Base-by-base conservation (phyloP, 37 sponge, comb jelly and placozoan genomes). In the Haliclona indistincta region DNA sequence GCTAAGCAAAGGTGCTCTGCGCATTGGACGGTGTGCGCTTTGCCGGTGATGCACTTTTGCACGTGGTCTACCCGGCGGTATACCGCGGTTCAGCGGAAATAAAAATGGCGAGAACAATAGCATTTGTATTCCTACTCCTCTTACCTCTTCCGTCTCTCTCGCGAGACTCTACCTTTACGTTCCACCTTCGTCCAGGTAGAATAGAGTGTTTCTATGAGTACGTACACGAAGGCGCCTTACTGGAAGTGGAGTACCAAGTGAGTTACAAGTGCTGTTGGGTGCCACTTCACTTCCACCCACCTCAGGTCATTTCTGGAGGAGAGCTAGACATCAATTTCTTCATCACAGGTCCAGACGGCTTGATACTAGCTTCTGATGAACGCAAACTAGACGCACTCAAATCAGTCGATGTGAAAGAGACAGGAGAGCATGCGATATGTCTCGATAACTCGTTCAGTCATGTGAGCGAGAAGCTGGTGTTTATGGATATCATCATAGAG, bases 181-280 rank as follows among this genome's bases (percentile, higher is more conserved):
- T 85, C 35, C 42, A 70, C 33, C 30, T 90, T 20, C 30, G 25
- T 26, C 79, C 85, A 1, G 85, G 93, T 2, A 41, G 37, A 8
- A 43, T 54, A 0, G 81, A 83, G 25, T 93, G 93, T 44, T 88
- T 93, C 65, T 84, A 84, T 47, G 85, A 93, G 32, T 70, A 79
- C 43, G 51, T 93, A 42, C 71, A 80, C 36, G 74, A 76, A 32
- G 83, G 82, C 19, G 77, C 67, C 32, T 74, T 66, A 43, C 17
- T 93, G 43, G 93, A 93, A 32, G 39, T 93, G 2, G 93, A 93
- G 26, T 93, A 81, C 45, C 93, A 93, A 71, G 90, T 90, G 58
- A 0, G 78, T 43, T 19, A 30, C 49, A 15, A 43, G 2, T 44
- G 5, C 40, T 36, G 5, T 13, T 66, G 20, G 19, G 10, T 17